These are phyloP conservation scores for Drosophila neonasuta DNA, from an alignment of 2,888 invertebrate genomes.

Conservation along the genomic window DNA sequence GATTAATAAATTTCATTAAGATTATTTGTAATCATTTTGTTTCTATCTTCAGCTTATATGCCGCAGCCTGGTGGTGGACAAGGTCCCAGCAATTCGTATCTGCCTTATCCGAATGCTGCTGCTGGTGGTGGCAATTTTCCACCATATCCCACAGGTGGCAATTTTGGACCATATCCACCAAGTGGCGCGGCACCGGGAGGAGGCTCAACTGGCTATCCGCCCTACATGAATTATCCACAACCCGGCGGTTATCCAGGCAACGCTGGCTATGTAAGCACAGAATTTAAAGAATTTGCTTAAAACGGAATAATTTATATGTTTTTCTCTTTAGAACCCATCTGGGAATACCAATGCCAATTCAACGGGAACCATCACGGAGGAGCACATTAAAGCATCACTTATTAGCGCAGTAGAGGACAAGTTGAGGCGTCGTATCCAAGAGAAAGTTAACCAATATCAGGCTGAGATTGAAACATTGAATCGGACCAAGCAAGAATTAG, in stretches of 20 bases:
- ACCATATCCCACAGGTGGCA: slow-evolving; percentile 79
- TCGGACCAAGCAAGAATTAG: slow-evolving; percentile 92
- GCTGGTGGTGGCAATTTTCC: slow-evolving; percentile 81
- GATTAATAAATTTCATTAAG: not conserved
- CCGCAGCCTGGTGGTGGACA: slow-evolving; percentile 81
- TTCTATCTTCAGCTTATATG: slow-evolving; percentile 80
- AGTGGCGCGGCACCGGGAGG: slow-evolving; percentile 62
- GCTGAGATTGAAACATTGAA: slow-evolving; percentile 95
- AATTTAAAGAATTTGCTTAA: not conserved
- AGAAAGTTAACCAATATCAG: slow-evolving; percentile 94
- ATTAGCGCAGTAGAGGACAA: slow-evolving; percentile 98
- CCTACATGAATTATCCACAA: slow-evolving; percentile 82
- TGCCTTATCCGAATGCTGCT: slow-evolving; percentile 84
- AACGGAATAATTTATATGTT: not conserved
- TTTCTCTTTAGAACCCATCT: slow-evolving; percentile 66
- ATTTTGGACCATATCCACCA: slow-evolving; percentile 82
- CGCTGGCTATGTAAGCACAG: slow-evolving; percentile 70
- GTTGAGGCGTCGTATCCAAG: slow-evolving; percentile 91
- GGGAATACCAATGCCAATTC: slow-evolving; percentile 82
- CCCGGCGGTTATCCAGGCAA: slow-evolving; percentile 59
- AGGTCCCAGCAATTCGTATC: slow-evolving; percentile 76
- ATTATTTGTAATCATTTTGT: not conserved
- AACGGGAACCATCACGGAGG: slow-evolving; percentile 94
- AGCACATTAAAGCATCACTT: slow-evolving; percentile 96
- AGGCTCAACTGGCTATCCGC: slow-evolving; percentile 83